Conservation (phyloP, 2,113 vertebrate genomes). For the Symphodus melops region DNA sequence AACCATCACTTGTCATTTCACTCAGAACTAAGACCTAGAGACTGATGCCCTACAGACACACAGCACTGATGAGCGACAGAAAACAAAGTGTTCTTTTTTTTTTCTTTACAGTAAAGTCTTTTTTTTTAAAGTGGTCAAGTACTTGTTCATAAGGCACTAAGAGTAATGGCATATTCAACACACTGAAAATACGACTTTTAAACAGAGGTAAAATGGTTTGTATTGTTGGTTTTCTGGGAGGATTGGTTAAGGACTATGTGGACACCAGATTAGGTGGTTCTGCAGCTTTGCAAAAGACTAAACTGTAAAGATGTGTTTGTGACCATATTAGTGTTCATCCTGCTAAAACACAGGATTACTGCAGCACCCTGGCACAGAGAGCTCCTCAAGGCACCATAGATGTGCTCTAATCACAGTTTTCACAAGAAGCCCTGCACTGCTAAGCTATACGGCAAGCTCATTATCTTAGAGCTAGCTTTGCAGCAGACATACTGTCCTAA, state of each 20-base stretch:
- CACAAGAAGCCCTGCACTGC: neutral
- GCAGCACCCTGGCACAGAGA: conserved; percentile 23
- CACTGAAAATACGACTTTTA: too few relatives aligned
- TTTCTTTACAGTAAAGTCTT: too few relatives aligned
- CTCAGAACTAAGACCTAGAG: too few relatives aligned
- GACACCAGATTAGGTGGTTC: neutral
- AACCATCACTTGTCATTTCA: too few relatives aligned
- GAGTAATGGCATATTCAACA: too few relatives aligned
- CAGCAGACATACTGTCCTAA: conserved; percentile 27
- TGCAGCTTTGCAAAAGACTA: conserved; percentile 13
- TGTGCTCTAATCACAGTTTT: conserved; percentile 36
- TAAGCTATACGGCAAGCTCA: conserved; percentile 61
- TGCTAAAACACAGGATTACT: conserved; percentile 48
- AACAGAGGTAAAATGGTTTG: neutral
- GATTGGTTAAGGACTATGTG: neutral
- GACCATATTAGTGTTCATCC: conserved; percentile 36
- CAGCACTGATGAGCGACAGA: too few relatives aligned
- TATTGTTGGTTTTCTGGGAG: neutral
- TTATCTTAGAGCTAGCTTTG: conserved; percentile 40
- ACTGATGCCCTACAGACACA: too few relatives aligned
- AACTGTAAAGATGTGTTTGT: conserved; percentile 15
- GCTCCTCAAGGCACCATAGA: conserved; percentile 27
- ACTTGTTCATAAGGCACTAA: too few relatives aligned
- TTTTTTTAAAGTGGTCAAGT: too few relatives aligned
- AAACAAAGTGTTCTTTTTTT: too few relatives aligned